Percentiles rank a stretch among this genome's conserved stretches.
Conservation (phyloP, 2,888 invertebrate species). For the Acleris literana region DNA sequence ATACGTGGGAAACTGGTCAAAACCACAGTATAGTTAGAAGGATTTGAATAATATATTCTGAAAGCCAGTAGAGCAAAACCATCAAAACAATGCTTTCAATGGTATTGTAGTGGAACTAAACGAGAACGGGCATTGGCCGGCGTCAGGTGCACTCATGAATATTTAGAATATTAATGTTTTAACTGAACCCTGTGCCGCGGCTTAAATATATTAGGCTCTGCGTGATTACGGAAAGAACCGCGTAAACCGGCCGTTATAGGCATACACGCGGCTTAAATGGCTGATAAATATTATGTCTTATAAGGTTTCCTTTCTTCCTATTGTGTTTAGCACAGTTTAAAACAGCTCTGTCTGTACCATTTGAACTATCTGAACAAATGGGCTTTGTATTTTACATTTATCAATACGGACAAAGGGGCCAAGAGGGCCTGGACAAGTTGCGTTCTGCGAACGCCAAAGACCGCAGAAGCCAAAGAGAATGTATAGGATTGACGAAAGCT, state of each 20-base stretch:
- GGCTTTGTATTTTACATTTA: too few species aligned
- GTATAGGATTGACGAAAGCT: too few species aligned
- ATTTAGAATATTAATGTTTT: constrained; percentile 55
- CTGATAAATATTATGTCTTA: background rate
- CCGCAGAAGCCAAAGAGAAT: too few species aligned
- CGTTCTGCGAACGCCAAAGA: too few species aligned
- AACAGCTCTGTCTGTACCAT: too few species aligned
- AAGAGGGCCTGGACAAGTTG: too few species aligned
- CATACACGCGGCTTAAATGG: background rate
- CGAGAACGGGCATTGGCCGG: constrained; percentile 49
- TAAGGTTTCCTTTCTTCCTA: background rate
- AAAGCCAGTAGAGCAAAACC: constrained; percentile 68
- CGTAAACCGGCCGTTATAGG: background rate
- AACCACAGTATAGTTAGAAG: constrained; percentile 40
- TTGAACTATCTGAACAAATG: too few species aligned
- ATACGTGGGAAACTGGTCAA: constrained; percentile 53
- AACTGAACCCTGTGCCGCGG: constrained; percentile 25
- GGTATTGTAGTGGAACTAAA: constrained; percentile 50
- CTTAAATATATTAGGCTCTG: background rate
- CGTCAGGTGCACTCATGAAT: constrained; percentile 71
- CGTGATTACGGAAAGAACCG: background rate
- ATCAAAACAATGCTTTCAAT: constrained; percentile 60
- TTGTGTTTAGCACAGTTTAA: background rate
- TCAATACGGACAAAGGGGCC: too few species aligned
- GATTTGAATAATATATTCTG: constrained; percentile 65